Evolutionary conservation across 2,113 vertebrate genomes (phyloP).

Genomic region (Pundamilia nyererei): DNA sequence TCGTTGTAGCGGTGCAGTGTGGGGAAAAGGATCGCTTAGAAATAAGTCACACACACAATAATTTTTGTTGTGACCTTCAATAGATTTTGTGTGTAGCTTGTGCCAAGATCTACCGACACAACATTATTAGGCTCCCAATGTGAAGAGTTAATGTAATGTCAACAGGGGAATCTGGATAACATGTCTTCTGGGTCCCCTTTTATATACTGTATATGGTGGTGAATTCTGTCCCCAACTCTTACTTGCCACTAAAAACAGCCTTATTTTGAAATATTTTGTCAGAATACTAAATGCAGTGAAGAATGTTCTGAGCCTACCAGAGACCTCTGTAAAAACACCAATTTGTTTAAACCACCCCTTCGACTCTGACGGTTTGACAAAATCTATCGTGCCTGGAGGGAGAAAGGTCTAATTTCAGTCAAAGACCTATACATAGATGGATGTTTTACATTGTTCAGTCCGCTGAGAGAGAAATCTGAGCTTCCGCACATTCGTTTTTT

Average conservation of each 20-base stretch:
- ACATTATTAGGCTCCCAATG: not conserved
- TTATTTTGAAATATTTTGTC: not conserved
- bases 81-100: not conserved
- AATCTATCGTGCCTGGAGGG: not conserved
- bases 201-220: not conserved
- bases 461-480: not conserved
- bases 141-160: not conserved
- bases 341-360: not conserved
- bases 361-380: rapidly evolving
- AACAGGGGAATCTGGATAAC: not conserved
- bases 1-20: not conserved
- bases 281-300: not conserved
- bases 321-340: not conserved
- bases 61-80: not conserved
- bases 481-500: rapidly evolving
- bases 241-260: not conserved
- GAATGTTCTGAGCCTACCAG: not conserved
- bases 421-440: not conserved
- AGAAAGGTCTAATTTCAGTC: not conserved
- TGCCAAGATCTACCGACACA: not conserved
- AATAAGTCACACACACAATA: not conserved
- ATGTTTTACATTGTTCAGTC: not conserved
- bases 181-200: not conserved
- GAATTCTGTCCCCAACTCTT: not conserved
- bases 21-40: rapidly evolving